Evolutionary conservation across 1,140 invertebrate genomes (phyloP).

Genomic region (Neoseiulus cucumeris): DNA sequence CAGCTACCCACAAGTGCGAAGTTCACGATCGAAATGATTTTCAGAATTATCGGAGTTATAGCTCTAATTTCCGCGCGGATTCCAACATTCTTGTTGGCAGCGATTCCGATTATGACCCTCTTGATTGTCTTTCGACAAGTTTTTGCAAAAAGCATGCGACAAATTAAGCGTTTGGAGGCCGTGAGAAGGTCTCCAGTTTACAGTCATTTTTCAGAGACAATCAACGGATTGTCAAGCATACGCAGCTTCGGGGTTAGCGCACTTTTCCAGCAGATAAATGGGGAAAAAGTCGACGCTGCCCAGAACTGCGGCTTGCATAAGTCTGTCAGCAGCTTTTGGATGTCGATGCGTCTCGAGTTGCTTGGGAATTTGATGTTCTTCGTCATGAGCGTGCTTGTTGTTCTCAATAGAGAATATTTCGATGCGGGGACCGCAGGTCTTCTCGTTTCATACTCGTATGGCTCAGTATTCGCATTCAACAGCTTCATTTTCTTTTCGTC

Average conservation of each 20-base stretch:
- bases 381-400: background rate
- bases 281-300: constrained; percentile 25
- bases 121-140: constrained; percentile 15
- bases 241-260: constrained; percentile 26
- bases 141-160: constrained; percentile 34
- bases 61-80: constrained; percentile 59
- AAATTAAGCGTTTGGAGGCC: constrained; percentile 34
- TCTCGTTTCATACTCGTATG: constrained; percentile 9
- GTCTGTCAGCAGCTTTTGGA: constrained; percentile 13
- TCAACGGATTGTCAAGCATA: constrained; percentile 28
- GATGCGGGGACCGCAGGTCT: constrained; percentile 12
- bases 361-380: background rate
- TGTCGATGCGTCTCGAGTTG: background rate
- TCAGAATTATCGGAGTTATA: constrained; percentile 59
- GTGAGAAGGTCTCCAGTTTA: constrained; percentile 33
- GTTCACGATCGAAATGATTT: constrained; percentile 19
- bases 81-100: constrained; percentile 56
- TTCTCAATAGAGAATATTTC: background rate
- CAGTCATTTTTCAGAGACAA: constrained; percentile 33
- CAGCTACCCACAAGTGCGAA: background rate
- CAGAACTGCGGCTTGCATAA: constrained; percentile 22
- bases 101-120: constrained; percentile 59
- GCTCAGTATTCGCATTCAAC: constrained; percentile 14
- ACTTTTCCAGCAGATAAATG: constrained; percentile 23
- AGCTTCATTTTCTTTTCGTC: constrained; percentile 15